These are phyloP conservation scores for Pollenia labialis DNA, from an alignment of 2,888 invertebrate genomes.

Conservation along the genomic window DNA sequence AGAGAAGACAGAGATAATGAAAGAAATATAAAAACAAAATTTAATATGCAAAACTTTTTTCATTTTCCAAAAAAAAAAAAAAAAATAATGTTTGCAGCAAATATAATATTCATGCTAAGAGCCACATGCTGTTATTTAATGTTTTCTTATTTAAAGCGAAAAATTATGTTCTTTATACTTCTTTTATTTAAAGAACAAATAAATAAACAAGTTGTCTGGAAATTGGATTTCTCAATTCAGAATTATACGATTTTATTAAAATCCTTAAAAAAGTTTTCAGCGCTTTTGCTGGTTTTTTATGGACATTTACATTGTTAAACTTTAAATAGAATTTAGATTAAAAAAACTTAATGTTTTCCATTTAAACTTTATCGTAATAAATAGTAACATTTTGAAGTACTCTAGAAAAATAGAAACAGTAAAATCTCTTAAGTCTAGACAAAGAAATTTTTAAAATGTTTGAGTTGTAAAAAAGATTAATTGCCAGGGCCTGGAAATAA, in stretches of 20 bases:
- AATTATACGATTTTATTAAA: not conserved
- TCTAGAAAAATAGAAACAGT: too few species aligned
- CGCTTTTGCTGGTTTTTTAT: not conserved
- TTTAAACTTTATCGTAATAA: too few species aligned
- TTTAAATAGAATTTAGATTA: not conserved
- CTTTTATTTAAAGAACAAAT: not conserved
- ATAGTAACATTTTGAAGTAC: too few species aligned
- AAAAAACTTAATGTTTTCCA: too few species aligned
- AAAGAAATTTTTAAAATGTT: too few species aligned
- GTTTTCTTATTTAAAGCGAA: not conserved
- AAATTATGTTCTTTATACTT: not conserved
- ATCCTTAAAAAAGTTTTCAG: not conserved
- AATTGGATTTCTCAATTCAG: not conserved
- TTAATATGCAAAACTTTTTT: conserved; percentile 11
- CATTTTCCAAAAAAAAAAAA: not conserved
- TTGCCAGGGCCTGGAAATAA: too few species aligned
- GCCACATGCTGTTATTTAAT: conserved; percentile 2
- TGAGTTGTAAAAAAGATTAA: too few species aligned
- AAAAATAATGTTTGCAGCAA: not conserved
- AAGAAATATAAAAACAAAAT: not conserved
- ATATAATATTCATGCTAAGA: conserved; percentile 1
- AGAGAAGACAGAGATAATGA: not conserved
- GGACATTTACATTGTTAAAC: not conserved
- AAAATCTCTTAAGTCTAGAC: too few species aligned
- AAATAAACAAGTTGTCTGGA: conserved; percentile 4